phyloP scores from a whole-genome alignment of 2,113 vertebrate species.

The Dinomys branickii region DNA sequence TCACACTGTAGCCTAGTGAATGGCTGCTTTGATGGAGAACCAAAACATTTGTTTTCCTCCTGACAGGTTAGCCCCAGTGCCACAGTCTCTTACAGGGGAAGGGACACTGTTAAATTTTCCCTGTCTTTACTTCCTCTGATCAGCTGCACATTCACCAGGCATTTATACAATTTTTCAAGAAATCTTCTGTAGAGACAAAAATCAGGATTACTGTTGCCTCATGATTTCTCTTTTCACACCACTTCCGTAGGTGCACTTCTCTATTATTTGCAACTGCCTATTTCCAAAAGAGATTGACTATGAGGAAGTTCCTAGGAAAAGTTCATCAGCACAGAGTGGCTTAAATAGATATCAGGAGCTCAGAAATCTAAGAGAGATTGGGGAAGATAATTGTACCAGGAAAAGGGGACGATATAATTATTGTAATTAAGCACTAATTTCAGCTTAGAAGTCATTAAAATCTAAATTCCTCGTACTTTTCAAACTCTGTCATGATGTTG shows the following conservation, averaged over 20 bases:
- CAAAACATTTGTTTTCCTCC: neutral
- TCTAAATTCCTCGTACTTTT: conserved; percentile 67
- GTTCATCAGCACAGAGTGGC: neutral
- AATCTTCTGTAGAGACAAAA: neutral
- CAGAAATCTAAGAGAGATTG: conserved; percentile 32
- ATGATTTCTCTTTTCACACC: neutral
- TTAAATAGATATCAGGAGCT: conserved; percentile 57
- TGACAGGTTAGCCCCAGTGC: neutral
- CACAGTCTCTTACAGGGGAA: neutral
- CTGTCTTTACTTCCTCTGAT: neutral
- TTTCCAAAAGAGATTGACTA: conserved; percentile 38
- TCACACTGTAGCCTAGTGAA: neutral
- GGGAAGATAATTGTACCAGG: conserved; percentile 55
- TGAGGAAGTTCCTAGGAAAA: conserved; percentile 44
- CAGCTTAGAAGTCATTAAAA: conserved; percentile 53
- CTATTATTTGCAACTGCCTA: neutral
- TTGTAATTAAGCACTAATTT: conserved; percentile 67
- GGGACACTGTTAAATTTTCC: neutral
- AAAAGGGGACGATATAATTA: conserved; percentile 62
- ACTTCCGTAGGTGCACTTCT: neutral
- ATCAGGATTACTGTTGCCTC: conserved; percentile 29
- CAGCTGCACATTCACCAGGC: neutral
- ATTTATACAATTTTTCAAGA: neutral
- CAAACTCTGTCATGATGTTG: conserved; percentile 45
- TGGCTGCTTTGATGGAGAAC: neutral